phyloP scores from a whole-genome alignment of 2,888 invertebrate species.

The Epinotia nisella region DNA sequence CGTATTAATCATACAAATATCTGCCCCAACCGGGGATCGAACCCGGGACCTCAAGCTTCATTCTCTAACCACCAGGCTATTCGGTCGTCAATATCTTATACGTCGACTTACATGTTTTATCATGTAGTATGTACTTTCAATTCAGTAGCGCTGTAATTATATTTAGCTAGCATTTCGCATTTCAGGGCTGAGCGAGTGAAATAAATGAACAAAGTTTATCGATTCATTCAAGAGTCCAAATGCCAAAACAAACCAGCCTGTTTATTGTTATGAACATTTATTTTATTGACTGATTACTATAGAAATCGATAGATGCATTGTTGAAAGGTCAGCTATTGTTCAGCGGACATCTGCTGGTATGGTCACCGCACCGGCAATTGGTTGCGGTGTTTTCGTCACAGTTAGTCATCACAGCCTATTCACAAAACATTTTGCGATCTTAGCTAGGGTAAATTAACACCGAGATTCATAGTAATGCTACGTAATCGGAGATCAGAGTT shows the following conservation, averaged over 20 bases:
- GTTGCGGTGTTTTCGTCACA: slow-evolving; percentile 45
- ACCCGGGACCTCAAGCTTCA: no score
- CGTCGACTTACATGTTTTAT: no score
- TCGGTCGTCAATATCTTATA: no score
- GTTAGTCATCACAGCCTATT: slow-evolving; percentile 30
- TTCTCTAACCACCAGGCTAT: no score
- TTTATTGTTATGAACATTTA: slow-evolving; percentile 15
- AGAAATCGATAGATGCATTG: slow-evolving; percentile 54
- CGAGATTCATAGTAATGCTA: background rate
- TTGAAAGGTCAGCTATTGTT: slow-evolving; percentile 63
- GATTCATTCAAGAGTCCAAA: background rate
- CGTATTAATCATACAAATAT: no score
- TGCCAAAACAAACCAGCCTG: slow-evolving; percentile 11
- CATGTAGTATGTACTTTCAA: no score
- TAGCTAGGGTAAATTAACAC: background rate
- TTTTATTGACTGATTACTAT: slow-evolving; percentile 47
- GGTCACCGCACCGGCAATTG: slow-evolving; percentile 58
- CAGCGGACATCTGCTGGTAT: slow-evolving; percentile 65
- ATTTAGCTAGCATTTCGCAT: background rate
- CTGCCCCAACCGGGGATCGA: no score
- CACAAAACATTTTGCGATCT: background rate
- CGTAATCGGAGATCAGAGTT: background rate
- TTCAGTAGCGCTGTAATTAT: no score
- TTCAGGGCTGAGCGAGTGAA: background rate
- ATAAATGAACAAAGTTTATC: background rate